Conservation (phyloP, 2,113 vertebrate species). For the Tauraco erythrolophus region DNA sequence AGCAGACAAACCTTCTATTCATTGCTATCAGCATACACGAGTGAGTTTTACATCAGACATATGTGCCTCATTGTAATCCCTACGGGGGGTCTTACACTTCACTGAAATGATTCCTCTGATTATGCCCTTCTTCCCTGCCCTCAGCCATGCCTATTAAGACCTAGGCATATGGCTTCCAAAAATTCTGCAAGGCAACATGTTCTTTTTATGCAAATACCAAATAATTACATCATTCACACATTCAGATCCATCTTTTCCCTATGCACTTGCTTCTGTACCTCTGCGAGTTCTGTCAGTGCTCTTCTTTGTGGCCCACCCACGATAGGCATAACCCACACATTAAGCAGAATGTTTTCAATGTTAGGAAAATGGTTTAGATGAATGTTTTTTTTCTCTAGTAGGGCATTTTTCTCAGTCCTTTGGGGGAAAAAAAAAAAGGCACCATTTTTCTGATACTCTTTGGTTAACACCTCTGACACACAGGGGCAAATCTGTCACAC, state of each 20-base stretch:
- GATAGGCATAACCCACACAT: not conserved
- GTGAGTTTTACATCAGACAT: not conserved
- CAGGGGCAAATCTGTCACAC: not conserved
- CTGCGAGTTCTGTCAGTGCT: not conserved
- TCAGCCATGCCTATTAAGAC: not conserved
- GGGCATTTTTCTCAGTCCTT: not conserved
- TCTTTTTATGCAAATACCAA: not conserved
- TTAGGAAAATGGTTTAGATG: not conserved
- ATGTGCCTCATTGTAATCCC: not conserved
- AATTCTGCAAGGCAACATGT: not conserved
- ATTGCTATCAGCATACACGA: not conserved
- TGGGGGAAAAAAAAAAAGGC: slow-evolving; percentile 28
- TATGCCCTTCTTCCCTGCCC: not conserved
- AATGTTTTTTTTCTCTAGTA: not conserved
- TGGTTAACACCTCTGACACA: not conserved
- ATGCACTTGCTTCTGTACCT: not conserved
- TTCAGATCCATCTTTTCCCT: not conserved
- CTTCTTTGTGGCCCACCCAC: not conserved
- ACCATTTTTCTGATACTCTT: not conserved
- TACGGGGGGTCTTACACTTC: not conserved
- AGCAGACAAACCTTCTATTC: not conserved
- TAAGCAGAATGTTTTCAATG: not conserved
- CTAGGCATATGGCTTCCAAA: slow-evolving; percentile 3
- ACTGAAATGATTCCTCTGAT: not conserved
- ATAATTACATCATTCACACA: not conserved